These are phyloP conservation scores for Plebejus anna DNA, from an alignment of 2,888 invertebrate species.

Conservation along the genomic window DNA sequence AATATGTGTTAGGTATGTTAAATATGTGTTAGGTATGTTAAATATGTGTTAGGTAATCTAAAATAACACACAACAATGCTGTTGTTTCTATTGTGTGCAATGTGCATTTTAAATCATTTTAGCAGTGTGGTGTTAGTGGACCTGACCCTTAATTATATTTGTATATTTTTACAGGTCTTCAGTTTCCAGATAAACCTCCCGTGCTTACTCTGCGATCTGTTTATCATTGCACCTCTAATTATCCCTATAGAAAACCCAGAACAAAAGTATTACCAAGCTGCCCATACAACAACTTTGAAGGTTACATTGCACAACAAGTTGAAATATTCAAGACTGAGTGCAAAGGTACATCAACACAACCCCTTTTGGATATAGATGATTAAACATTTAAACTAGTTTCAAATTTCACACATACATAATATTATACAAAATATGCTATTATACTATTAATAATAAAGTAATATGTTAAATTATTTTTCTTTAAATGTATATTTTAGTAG, in stretches of 20 bases:
- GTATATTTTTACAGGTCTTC: conserved; percentile 51
- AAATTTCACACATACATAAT: not conserved
- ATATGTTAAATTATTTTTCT: no score
- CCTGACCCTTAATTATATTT: conserved; percentile 21
- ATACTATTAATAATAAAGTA: no score
- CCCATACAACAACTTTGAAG: conserved; percentile 69
- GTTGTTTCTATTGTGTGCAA: not conserved
- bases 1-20: no score
- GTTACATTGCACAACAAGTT: conserved; percentile 71
- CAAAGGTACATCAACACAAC: conserved; percentile 50
- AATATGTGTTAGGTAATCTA: no score
- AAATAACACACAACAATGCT: not conserved
- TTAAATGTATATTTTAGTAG: no score
- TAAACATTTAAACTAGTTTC: conserved; percentile 36
- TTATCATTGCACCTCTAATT: conserved; percentile 62
- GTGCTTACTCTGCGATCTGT: conserved; percentile 75
- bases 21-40: no score
- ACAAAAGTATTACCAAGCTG: conserved; percentile 62
- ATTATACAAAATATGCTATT: no score
- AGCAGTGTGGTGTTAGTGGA: not conserved
- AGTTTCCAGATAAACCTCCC: conserved; percentile 80
- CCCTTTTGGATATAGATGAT: conserved; percentile 54
- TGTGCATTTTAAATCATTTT: not conserved
- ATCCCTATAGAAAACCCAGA: conserved; percentile 62
- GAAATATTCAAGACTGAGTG: conserved; percentile 73